Conservation (phyloP, 1,140 invertebrate genomes). For the Dreissena rostriformis region DNA sequence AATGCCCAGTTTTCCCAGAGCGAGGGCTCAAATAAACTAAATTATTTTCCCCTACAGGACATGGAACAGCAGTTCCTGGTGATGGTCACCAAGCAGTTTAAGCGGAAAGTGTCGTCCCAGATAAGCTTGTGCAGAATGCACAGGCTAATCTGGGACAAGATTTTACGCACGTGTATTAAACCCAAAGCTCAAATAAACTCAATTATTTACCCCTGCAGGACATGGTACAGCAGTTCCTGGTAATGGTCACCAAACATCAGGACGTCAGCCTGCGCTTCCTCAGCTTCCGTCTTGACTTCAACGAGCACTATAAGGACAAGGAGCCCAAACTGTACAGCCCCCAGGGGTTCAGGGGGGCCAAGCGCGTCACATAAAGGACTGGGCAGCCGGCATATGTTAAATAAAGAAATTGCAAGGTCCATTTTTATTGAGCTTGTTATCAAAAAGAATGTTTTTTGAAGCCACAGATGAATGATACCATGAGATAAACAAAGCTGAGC, state of each 20-base stretch:
- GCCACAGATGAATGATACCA: no score
- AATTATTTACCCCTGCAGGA: constrained; percentile 82
- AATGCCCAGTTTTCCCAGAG: no score
- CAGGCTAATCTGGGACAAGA: no score
- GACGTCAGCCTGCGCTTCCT: constrained; percentile 93
- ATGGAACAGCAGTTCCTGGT: constrained; percentile 90
- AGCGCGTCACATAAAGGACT: constrained; percentile 31
- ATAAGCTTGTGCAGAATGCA: no score
- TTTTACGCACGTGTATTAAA: no score
- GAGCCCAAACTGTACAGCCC: constrained; percentile 85
- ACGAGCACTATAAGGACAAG: constrained; percentile 78
- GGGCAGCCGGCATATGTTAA: no score
- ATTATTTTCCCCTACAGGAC: constrained; percentile 82
- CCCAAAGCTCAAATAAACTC: neutral
- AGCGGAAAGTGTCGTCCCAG: no score
- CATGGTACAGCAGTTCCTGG: constrained; percentile 89
- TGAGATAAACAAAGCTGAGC: no score
- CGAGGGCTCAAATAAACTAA: neutral
- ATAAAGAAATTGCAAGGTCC: no score
- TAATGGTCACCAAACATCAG: constrained; percentile 88
- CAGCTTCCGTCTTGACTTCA: constrained; percentile 91
- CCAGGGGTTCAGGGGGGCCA: constrained; percentile 83
- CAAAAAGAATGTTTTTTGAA: no score
- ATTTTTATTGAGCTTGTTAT: no score
- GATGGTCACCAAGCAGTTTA: constrained; percentile 89